phyloP scores from a whole-genome alignment of 30 jellyfish, hydroid and myxozoan species.

The Hydractinia symbiolongicarpus region DNA sequence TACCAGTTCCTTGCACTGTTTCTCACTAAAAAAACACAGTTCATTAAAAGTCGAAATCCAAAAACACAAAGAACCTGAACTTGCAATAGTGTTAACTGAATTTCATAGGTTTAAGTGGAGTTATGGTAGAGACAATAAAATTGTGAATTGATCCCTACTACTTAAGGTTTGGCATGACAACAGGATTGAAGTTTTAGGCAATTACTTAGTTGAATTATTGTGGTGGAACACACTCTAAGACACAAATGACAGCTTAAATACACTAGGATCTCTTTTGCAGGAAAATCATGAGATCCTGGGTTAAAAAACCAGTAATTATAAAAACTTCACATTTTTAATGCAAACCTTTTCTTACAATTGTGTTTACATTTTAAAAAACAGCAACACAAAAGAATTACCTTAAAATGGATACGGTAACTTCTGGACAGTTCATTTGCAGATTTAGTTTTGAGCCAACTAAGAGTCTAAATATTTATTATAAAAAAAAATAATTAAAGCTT shows the following conservation, averaged over 20 bases:
- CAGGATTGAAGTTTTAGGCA: too few relatives aligned
- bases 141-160: too few relatives aligned
- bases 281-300: too few relatives aligned
- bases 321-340: too few relatives aligned
- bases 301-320: too few relatives aligned
- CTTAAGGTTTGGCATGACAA: too few relatives aligned
- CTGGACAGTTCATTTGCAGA: constrained; percentile 74
- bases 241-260: too few relatives aligned
- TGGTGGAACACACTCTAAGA: too few relatives aligned
- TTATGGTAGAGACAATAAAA: too few relatives aligned
- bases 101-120: too few relatives aligned
- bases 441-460: constrained; percentile 72
- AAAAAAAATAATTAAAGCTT: background rate
- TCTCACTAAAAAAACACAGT: constrained; percentile 37
- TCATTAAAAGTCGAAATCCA: background rate
- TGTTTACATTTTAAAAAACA: background rate
- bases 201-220: too few relatives aligned
- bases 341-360: background rate
- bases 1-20: constrained; percentile 75
- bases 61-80: background rate
- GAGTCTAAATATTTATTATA: constrained; percentile 33
- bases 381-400: constrained; percentile 34
- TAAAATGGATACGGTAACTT: constrained; percentile 57
- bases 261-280: too few relatives aligned
- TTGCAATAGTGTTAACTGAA: background rate